A percentile compares a stretch with the other conserved stretches of the same genome.
These are phyloP conservation scores for Steinernema scapterisci DNA, from an alignment of 2,888 invertebrate genomes.

Conservation along the genomic window DNA sequence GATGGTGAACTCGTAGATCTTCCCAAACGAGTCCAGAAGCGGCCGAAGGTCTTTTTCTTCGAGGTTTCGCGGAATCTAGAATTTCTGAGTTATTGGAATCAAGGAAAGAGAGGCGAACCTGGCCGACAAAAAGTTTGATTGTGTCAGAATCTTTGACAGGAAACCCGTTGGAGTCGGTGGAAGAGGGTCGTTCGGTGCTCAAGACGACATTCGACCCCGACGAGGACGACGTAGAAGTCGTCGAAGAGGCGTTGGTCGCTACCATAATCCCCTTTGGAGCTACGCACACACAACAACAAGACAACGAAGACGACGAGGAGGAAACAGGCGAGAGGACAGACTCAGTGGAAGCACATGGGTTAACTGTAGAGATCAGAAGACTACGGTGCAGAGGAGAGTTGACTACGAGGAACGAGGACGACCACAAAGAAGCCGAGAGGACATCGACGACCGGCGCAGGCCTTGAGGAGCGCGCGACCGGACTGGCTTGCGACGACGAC, in stretches of 20 bases:
- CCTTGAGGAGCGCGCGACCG: slow-evolving; percentile 27
- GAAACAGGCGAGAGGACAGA: not conserved
- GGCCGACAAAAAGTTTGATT: slow-evolving; percentile 85
- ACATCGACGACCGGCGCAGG: slow-evolving; percentile 18
- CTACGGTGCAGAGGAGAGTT: not conserved
- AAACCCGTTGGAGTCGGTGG: slow-evolving; percentile 67
- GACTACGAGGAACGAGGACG: slow-evolving; percentile 4
- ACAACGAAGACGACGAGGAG: not conserved
- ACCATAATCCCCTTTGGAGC: slow-evolving; percentile 14
- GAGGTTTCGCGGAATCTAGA: slow-evolving; percentile 84
- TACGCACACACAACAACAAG: slow-evolving; percentile 3
- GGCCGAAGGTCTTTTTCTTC: slow-evolving; percentile 85
- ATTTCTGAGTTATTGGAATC: not conserved
- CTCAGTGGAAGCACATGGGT: not conserved
- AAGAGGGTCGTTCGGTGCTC: slow-evolving; percentile 44
- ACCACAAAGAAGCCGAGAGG: not conserved
- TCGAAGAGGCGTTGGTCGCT: slow-evolving; percentile 27
- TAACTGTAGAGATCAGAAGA: slow-evolving; percentile 4
- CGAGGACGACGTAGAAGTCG: slow-evolving; percentile 23
- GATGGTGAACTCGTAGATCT: slow-evolving; percentile 90
- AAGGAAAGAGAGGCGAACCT: slow-evolving; percentile 45
- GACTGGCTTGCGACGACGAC: not conserved
- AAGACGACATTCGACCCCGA: slow-evolving; percentile 6
- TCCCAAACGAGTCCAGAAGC: slow-evolving; percentile 89
- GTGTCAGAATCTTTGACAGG: slow-evolving; percentile 72